Conservation (phyloP, 2,113 vertebrate genomes). For the Vanacampus margaritifer region DNA sequence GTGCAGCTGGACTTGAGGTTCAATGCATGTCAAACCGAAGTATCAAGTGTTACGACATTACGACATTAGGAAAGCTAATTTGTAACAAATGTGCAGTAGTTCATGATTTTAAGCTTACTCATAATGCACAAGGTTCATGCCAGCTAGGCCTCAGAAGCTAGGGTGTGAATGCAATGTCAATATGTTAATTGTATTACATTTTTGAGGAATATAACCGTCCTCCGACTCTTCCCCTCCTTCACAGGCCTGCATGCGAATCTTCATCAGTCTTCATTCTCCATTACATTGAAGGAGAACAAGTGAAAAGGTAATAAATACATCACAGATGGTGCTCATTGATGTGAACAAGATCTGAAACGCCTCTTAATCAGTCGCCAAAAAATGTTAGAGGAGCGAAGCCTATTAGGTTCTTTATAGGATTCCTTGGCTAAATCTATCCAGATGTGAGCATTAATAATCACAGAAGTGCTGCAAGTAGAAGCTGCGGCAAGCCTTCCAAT, state of each 20-base stretch:
- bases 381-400: conserved; percentile 66
- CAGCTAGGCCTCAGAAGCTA: conserved; percentile 25
- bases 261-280: conserved; percentile 4
- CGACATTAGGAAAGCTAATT: conserved; percentile 54
- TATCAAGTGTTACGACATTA: conserved; percentile 69
- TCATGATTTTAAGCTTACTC: conserved; percentile 38
- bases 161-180: background rate
- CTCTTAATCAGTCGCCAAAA: conserved; percentile 69
- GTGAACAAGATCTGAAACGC: conserved; percentile 62
- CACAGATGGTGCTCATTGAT: conserved; percentile 68
- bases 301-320: conserved; percentile 58
- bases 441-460: conserved; percentile 71
- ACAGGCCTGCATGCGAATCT: conserved; percentile 19
- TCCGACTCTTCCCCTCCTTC: background rate
- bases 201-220: background rate
- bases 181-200: background rate
- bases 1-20: background rate
- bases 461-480: conserved; percentile 24
- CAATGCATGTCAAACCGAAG: conserved; percentile 46
- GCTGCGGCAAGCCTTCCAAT: conserved; percentile 4
- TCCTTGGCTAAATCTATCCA: conserved; percentile 69
- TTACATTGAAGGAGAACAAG: conserved; percentile 26
- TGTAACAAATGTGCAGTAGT: conserved; percentile 60
- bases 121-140: conserved; percentile 52
- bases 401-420: conserved; percentile 72